phyloP scores from a whole-genome alignment of 1,140 invertebrate species.

The Ruditapes philippinarum region DNA sequence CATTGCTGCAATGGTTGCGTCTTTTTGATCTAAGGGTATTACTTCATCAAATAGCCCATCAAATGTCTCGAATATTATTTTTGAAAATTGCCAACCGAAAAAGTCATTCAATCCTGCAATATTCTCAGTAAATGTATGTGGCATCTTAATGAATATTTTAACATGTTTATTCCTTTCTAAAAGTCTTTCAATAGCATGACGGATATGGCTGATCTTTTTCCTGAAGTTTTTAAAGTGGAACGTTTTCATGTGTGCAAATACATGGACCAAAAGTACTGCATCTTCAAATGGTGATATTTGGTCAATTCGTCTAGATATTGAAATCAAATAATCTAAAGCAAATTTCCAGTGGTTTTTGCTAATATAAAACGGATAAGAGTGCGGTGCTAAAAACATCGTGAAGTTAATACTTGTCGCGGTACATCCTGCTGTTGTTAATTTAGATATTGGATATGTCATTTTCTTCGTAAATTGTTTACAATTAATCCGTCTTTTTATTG shows the following conservation, averaged over 20 bases:
- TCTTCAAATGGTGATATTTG: background rate
- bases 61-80: background rate
- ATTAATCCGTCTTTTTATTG: too few relatives aligned
- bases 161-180: background rate
- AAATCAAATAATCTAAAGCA: background rate
- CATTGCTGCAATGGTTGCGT: background rate
- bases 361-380: too few relatives aligned
- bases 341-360: too few relatives aligned
- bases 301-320: slow-evolving; percentile 1
- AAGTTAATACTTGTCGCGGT: too few relatives aligned
- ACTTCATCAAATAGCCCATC: slow-evolving; percentile 7
- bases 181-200: slow-evolving; percentile 2
- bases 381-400: too few relatives aligned
- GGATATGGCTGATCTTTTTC: background rate
- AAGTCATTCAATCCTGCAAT: background rate
- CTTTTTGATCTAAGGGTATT: background rate
- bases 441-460: too few relatives aligned
- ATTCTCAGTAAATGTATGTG: background rate
- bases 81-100: background rate
- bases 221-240: background rate
- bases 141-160: slow-evolving; percentile 1
- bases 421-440: too few relatives aligned
- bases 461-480: too few relatives aligned
- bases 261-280: background rate
- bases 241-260: background rate